Evolutionary conservation across 1,140 invertebrate species (phyloP), one percentile per base, ranked within the genome.

Genomic region (Olivierus martensii): DNA sequence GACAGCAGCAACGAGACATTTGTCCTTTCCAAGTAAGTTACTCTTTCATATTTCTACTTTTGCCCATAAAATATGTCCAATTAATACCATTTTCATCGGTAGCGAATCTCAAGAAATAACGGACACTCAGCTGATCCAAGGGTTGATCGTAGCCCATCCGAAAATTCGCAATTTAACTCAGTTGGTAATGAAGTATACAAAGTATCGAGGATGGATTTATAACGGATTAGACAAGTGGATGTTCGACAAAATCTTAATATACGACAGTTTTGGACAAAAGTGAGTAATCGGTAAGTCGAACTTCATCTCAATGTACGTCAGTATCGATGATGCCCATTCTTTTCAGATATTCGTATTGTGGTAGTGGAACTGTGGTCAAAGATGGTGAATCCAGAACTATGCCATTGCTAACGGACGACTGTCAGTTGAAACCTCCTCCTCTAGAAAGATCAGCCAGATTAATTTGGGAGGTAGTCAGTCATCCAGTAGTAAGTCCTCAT

Each of bases 121-220:
- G 19, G 60, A 62, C 35, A 51, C 46, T 12, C 49, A 51, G n/a
- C 35, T 46, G 15, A 53, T 62, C 1, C 59, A 61, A 39, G 54
- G 58, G 10, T 83, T 93, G 46, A 72, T 92, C 34, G 88, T 92
- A 0, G 85, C 87, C 2, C 87, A 92, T 73, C 87, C 87, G 3
- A 82, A 80, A 6, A 70, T 92, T 34, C 76, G 79, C 7, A 80
- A 83, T 57, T 79, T 83, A 18, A 73, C 75, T 12, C 75, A 77
- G 39, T 74, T 83, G 0, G 76, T 84, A 64, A 70, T 93, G 6
- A 79, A 83, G 46, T 93, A 93, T 70, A 84, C 81, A 2, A 85
- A 86, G 0, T 93, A 92, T 69, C 83, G 80, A 52, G 89, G 89
- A 3, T 93, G 89, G 89, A 77, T 92, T 45, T 87, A 82, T n/a